phyloP scores from a whole-genome alignment of 2,797 vertebrate genomes.

The Crocodylus rhombifer region DNA sequence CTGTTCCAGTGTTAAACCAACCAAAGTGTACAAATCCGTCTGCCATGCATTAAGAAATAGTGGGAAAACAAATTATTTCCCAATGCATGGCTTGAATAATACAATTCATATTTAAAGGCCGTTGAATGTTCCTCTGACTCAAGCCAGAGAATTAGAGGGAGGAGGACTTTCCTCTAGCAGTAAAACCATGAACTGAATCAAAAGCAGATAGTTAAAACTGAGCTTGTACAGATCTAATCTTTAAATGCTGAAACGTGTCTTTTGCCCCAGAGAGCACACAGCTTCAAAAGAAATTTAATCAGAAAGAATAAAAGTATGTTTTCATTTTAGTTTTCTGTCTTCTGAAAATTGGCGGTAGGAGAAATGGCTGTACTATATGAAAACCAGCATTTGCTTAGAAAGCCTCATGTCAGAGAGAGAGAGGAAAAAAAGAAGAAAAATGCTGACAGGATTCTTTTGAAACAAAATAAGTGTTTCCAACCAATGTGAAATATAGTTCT shows the following conservation, averaged over 20 bases:
- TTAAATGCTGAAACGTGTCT: conserved; percentile 39
- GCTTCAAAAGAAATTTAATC: conserved; percentile 56
- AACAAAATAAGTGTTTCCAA: conserved; percentile 27
- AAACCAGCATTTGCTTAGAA: conserved; percentile 52
- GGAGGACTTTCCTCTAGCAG: not conserved
- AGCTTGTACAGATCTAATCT: conserved; percentile 14
- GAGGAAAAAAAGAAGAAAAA: conserved; percentile 40
- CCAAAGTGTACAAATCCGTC: not conserved
- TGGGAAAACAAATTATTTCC: not conserved
- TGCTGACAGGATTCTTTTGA: conserved; percentile 18
- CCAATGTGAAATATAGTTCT: not conserved
- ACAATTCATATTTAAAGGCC: conserved; percentile 13
- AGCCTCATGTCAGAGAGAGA: conserved; percentile 30
- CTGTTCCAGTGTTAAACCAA: not conserved
- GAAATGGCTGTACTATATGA: conserved; percentile 38
- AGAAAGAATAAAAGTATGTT: conserved; percentile 42
- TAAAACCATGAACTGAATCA: conserved; percentile 51
- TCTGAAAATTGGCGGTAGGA: conserved; percentile 44
- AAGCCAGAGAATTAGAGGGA: conserved; percentile 1
- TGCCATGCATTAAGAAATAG: not conserved
- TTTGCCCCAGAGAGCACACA: conserved; percentile 15
- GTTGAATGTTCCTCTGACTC: not conserved
- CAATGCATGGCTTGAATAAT: conserved; percentile 14
- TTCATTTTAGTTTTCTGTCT: conserved; percentile 40
- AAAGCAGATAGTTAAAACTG: conserved; percentile 45